Evolutionary conservation across 2,797 vertebrate species (phyloP), one percentile per base, ranked within the genome.

Genomic region (Eremophila alpestris): DNA sequence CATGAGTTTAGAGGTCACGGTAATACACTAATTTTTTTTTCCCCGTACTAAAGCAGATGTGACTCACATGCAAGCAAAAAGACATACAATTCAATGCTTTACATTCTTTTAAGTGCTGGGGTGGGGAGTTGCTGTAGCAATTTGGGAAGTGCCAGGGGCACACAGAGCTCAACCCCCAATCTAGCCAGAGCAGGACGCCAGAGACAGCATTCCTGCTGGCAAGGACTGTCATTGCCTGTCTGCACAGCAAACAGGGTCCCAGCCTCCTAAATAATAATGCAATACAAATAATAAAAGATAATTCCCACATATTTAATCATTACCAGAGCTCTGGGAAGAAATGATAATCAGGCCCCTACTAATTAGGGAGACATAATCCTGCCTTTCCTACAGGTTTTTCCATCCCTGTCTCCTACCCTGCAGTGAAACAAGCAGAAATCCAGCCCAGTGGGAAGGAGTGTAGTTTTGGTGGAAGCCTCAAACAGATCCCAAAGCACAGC

Each of bases 281-380:
- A 94, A 49, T 56, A 87, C 80, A 87, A 95, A 90, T 73, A 94
- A 94, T 67, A 73, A 59, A 63, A 84, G 83, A 59, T 77, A 94
- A 95, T 92, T 89, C 92, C 83, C 71, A 84, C 60, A 51, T 67
- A 93, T 71, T 91, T 81, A 91, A 91, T 80, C 75, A 90, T 64
- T 87, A 69, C 65, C 87, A 91, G 85, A 93, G 73, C 73, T 55
- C 76, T 68, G 74, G 32, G 65, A 90, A 62, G 89, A 94, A 90
- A 90, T 34, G 5, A 88, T 85, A 90, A 94, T 93, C 79, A 89
- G 79, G 76, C 3, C 26, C 30, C 30, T 83, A 34, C 64, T 93
- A 96, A 96, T 96, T 89, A 96, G 59, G 48, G 48, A 93, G 64
- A 67, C 24, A 32, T 64, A 91, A 83, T 77, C 75, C 79, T 80